These are phyloP conservation scores for Xestia sexstrigata DNA, from an alignment of 2,888 invertebrate species.

Conservation along the genomic window DNA sequence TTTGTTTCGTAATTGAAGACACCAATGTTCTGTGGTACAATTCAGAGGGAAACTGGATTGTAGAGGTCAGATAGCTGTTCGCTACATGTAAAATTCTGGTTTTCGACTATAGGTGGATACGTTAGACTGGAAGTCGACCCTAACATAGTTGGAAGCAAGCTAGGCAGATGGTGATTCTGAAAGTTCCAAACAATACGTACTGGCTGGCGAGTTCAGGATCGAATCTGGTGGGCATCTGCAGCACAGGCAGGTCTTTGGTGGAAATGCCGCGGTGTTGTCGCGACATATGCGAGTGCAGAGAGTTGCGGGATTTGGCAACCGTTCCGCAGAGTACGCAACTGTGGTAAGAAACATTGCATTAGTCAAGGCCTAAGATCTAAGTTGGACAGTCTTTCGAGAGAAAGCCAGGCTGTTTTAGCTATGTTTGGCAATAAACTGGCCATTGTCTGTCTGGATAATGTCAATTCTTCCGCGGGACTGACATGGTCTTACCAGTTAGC, in stretches of 20 bases:
- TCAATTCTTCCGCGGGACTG: not conserved
- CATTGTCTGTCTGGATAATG: too few species aligned
- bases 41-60: not conserved
- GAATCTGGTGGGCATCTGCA: constrained; percentile 98
- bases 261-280: constrained; percentile 98
- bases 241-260: constrained; percentile 97
- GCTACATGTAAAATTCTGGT: not conserved
- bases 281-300: constrained; percentile 98
- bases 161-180: not conserved
- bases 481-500: not conserved
- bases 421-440: not conserved
- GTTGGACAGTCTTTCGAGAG: not conserved
- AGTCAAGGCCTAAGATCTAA: not conserved
- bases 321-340: constrained; percentile 97
- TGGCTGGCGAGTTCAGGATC: constrained; percentile 97
- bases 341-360: constrained; percentile 23
- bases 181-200: constrained; percentile 79
- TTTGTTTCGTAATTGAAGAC: not conserved
- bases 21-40: not conserved
- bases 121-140: not conserved
- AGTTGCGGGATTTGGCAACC: constrained; percentile 97
- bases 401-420: not conserved
- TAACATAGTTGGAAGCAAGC: not conserved
- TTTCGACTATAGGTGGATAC: not conserved
- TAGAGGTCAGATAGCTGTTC: not conserved